phyloP scores from a whole-genome alignment of 2,888 invertebrate species.

The Eueremaeus valkanovi region DNA sequence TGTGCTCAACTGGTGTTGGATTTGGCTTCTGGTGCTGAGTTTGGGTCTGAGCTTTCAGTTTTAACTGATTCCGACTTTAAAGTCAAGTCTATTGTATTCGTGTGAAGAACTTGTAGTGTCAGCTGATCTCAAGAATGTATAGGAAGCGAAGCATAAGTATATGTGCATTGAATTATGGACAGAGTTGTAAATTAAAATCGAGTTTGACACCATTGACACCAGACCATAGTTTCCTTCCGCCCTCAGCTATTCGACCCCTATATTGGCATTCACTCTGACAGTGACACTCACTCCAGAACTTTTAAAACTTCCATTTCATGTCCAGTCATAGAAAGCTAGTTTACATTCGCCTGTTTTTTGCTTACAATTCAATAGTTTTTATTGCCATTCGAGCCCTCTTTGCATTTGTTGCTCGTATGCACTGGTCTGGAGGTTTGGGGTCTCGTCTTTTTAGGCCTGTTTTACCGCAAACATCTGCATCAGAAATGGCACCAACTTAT shows the following conservation, averaged over 20 bases:
- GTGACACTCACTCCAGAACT: not conserved
- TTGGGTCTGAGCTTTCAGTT: not conserved
- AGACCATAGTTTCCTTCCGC: not conserved
- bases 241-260: not conserved
- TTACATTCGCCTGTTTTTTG: not conserved
- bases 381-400: not conserved
- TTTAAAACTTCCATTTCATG: not conserved
- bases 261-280: not conserved
- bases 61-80: not conserved
- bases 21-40: not conserved
- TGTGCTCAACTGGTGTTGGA: not conserved
- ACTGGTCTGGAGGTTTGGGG: not conserved
- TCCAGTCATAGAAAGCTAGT: not conserved
- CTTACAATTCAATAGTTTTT: not conserved
- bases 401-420: not conserved
- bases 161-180: constrained; percentile 3
- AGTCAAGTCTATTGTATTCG: not conserved
- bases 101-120: not conserved
- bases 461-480: constrained; percentile 22
- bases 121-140: not conserved
- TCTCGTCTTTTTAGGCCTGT: not conserved
- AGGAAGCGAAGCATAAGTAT: too few species aligned
- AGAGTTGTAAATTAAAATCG: constrained; percentile 8
- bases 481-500: not conserved
- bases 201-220: constrained; percentile 14